Evolutionary conservation across 2,113 vertebrate species (phyloP), one percentile per base, ranked within the genome.

Genomic region (Cyanoderma ruficeps): DNA sequence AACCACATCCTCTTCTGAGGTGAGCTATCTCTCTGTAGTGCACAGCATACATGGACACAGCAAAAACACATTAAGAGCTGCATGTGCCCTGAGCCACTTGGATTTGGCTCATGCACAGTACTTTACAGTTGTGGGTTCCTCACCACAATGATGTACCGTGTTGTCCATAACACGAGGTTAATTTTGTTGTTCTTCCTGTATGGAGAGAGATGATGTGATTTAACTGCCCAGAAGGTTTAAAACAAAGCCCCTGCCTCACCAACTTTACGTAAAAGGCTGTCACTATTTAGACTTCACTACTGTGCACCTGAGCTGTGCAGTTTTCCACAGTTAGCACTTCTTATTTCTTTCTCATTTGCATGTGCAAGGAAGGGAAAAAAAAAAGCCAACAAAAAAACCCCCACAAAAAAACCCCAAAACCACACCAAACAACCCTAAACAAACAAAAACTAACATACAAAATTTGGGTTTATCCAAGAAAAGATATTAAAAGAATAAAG

Each of bases 361-460:
- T 27, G 33, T 70, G 17, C 5, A 6, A 67, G 15, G 13, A 78
- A 16, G 11, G 18, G 74, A 71, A 2, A 44, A 82, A 65, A 17
- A 25, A 52, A 21, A 37, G 11, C n/a, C n/a, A n/a, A n/a, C n/a
- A n/a, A n/a, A n/a, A n/a, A n/a, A n/a, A n/a, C n/a, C 37, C 37
- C 18, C 18, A 20, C 8, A 44, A 17, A 44, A 17, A 21, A 5
- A 63, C 15, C 2, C 4, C 49, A n/a, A 57, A 13, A 4, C 4
- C 8, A 28, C 16, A 17, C 7, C 3, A 21, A 5, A 63, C 19
- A 15, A 23, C 2, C 6, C 47, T 41, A 46, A 33, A 33, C 4
- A n/a, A 59, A 9, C 3, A 17, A 65, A 28, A 33, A 10, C 0
- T 2, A 33, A 8, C 42, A 6, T 25, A 2, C 7, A 49, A 70